Base-by-base conservation (phyloP, 2,888 invertebrate genomes). In the Campoletis raptor region DNA sequence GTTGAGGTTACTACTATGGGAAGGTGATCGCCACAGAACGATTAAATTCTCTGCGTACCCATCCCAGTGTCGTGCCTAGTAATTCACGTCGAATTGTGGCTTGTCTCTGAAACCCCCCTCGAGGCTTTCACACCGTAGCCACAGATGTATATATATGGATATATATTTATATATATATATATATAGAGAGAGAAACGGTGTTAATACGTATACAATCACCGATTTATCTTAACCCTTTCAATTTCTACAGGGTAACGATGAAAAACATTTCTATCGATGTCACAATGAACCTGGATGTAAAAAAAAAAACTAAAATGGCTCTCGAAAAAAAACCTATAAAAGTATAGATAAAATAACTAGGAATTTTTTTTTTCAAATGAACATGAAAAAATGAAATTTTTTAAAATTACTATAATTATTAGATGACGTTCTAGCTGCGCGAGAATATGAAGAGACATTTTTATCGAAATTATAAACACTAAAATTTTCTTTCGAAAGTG, bases 21-120 rank as follows among this genome's bases (percentile, higher is more conserved):
- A 70, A 67, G 79, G 74, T 82, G 76, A 85, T 85, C 85, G 80
- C 87, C 87, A 67, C 84, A 85, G 82, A 76, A 80, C 87, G 81
- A 87, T 87, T 87, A 87, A 85, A 87, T 87, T 87, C 87, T 82
- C 76, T 37, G 67, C 72, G 24, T 42, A 36, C 76, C 57, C 79
- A 54, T n/a, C 57, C 69, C 57, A 24, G 72, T 73, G 45, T 73
- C 69, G 61, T 70, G 82, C 76, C 76, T 76, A 73, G 81, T 81
- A 77, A 81, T 82, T 82, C 86, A 74, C 81, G 78, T 82, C 76
- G 85, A 81, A 87, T 85, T 87, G 87, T 76, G 87, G 84, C 79
- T 81, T 79, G 79, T 52, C 78, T 82, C 61, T 57, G 57, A 61
- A 76, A 61, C 67, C 72, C 57, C 77, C 64, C 78, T 52, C 64